These are phyloP conservation scores for Thamnaconus septentrionalis DNA, from an alignment of 2,113 vertebrate genomes.

Conservation along the genomic window DNA sequence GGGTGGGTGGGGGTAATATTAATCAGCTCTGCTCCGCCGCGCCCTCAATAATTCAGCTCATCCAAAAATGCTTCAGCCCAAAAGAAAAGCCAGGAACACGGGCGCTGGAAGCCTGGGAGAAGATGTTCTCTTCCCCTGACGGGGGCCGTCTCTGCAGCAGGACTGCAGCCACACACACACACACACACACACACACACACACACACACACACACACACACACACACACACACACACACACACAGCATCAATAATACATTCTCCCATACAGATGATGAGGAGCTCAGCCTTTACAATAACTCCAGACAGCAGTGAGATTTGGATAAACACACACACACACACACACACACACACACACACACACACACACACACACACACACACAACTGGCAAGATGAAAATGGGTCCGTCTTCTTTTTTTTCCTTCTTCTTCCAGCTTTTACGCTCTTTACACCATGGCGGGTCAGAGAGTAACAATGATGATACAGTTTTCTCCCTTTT, in stretches of 20 bases:
- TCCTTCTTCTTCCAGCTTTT: not conserved
- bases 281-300: slow-evolving; percentile 32
- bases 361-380: too few relatives aligned
- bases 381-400: slow-evolving; percentile 23
- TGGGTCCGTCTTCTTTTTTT: slow-evolving; percentile 12
- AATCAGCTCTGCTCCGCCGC: slow-evolving; percentile 13
- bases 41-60: slow-evolving; percentile 32
- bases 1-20: slow-evolving; percentile 1
- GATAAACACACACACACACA: not conserved
- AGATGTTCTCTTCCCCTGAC: slow-evolving; percentile 32
- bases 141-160: slow-evolving; percentile 32
- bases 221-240: not conserved
- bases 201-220: slow-evolving; percentile 4
- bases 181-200: too few relatives aligned
- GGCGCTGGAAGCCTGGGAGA: slow-evolving; percentile 15
- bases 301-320: slow-evolving; percentile 20
- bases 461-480: not conserved
- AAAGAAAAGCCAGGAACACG: slow-evolving; percentile 8
- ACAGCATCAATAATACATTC: slow-evolving; percentile 65
- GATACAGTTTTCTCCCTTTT: not conserved
- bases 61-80: slow-evolving; percentile 5
- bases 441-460: not conserved
- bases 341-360: too few relatives aligned
- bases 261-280: slow-evolving; percentile 43
- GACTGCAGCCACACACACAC: slow-evolving; percentile 31